These are phyloP conservation scores for Sus cebifrons DNA, from an alignment of 2,797 vertebrate genomes.

Conservation along the genomic window DNA sequence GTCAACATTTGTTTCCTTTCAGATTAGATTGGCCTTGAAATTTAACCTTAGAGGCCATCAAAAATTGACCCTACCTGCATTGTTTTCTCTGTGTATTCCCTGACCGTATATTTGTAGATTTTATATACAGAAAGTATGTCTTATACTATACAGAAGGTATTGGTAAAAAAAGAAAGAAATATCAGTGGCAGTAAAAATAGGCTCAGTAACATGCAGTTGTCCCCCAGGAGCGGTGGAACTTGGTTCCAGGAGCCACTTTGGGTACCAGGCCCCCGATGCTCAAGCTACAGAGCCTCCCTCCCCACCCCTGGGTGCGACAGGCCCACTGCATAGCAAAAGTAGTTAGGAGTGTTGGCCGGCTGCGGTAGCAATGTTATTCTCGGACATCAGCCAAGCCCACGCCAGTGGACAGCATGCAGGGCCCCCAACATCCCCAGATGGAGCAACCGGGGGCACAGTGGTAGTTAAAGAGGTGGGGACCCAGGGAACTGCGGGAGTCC, in stretches of 20 bases:
- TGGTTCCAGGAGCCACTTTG: not conserved
- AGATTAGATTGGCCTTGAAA: not conserved
- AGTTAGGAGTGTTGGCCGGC: not conserved
- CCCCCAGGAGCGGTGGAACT: not conserved
- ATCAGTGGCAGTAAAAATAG: not conserved
- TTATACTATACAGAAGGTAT: not conserved
- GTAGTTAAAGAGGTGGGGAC: not conserved
- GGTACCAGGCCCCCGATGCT: not conserved
- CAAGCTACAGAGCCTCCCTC: not conserved
- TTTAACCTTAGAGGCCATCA: not conserved
- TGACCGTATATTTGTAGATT: not conserved
- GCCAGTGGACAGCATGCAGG: not conserved
- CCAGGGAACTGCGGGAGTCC: not conserved
- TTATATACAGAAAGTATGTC: no score
- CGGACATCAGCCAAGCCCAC: not conserved
- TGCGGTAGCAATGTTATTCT: not conserved
- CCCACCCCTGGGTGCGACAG: not conserved
- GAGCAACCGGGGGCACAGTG: fast-evolving
- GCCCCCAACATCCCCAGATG: not conserved
- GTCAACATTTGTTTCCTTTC: not conserved
- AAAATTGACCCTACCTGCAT: not conserved
- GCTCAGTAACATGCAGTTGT: no score
- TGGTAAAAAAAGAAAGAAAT: not conserved
- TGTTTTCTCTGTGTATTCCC: not conserved
- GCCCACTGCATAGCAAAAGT: not conserved